Evolutionary conservation across 2,888 invertebrate genomes (phyloP), one percentile per base, ranked within the genome.

Genomic region (Aporophyla nigra): DNA sequence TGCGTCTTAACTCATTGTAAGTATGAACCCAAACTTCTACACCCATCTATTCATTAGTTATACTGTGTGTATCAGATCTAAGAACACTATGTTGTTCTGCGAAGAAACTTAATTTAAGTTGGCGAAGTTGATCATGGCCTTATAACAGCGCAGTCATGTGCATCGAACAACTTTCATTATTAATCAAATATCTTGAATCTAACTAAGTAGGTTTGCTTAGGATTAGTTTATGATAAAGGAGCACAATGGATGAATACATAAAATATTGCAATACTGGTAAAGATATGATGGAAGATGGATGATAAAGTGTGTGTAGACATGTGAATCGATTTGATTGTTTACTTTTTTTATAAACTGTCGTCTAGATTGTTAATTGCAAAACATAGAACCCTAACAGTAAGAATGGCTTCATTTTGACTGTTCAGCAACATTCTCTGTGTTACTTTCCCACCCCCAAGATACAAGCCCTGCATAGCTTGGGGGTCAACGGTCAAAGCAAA

Each of bases 21-120:
- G 3, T 63, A 43, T 43, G 16, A 9, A 53, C 7, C 2, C 2
- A 0, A 58, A 33, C 46, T 77, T 77, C 54, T 77, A 27, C 2
- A 10, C 0, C n/a, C n/a, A 24, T 16, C 1, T 14, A 4, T 43
- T 71, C 2, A 5, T 10, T 43, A 4, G n/a, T n/a, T 40, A 24
- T 78, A 76, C 70, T 78, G 73, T 82, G 65, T 62, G 21, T 63
- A 71, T 33, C 51, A 61, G 82, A 79, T 63, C 82, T 58, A 49
- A 65, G 24, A 72, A 63, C 67, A 69, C 76, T 56, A 80, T 75
- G 66, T 72, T 69, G 65, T 74, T 80, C 61, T 54, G 43, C 54
- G 54, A 86, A 86, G 66, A 80, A 82, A 84, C 80, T 82, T 84
- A 79, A 88, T 86, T 81, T 75, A 86, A 84, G 61, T 87, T 86